Evolutionary conservation across 2,113 vertebrate species (phyloP).

Genomic region (Meleagris gallopavo): DNA sequence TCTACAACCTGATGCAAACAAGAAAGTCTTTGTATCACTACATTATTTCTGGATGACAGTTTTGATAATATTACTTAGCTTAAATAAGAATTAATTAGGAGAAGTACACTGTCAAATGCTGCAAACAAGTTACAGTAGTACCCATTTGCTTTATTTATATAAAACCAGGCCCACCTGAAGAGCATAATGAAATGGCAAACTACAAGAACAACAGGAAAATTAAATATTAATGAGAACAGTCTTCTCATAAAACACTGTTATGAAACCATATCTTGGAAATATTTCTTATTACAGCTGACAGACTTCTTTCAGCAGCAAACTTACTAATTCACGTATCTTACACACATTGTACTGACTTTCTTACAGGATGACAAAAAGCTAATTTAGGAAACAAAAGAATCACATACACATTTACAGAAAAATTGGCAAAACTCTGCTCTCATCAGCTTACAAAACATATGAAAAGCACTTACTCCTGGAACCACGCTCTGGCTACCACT

Average conservation of each 20-base stretch:
- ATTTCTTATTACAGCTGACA: background rate
- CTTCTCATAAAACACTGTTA: background rate
- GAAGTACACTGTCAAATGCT: background rate
- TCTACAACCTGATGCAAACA: background rate
- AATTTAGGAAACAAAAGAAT: background rate
- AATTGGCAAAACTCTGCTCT: background rate
- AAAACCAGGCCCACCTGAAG: background rate
- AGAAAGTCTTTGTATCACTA: background rate
- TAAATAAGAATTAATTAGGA: background rate
- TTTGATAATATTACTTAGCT: background rate
- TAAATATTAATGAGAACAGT: background rate
- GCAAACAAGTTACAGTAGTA: background rate
- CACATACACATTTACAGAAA: background rate
- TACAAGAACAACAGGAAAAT: background rate
- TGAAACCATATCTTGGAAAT: background rate
- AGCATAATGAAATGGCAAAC: background rate
- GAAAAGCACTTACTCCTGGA: conserved; percentile 55
- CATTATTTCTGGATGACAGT: background rate
- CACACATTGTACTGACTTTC: background rate
- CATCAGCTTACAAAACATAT: background rate
- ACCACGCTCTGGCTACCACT: conserved; percentile 52
- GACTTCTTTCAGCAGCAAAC: background rate
- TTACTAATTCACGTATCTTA: background rate
- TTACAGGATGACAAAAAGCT: background rate
- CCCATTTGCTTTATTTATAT: background rate